Evolutionary conservation across 2,797 vertebrate species (phyloP), one percentile per base, ranked within the genome.

Genomic region (Acanthurus tractus): DNA sequence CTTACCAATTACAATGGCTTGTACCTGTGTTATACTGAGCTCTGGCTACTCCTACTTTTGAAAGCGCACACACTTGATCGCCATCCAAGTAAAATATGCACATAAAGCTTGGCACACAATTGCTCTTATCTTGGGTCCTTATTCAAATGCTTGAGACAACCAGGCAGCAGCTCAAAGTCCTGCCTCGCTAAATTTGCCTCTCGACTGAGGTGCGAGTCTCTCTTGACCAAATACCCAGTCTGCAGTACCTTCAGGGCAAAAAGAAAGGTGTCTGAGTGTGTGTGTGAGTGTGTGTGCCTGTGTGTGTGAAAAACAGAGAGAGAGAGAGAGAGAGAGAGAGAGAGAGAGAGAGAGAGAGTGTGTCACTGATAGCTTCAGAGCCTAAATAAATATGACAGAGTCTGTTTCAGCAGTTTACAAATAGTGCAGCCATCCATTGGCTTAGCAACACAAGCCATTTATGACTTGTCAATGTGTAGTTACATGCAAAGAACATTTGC

Each of bases 311-410:
- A 34, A 2, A 25, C 2, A 25, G 2, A 25, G 25, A 25, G 25
- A 25, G 4, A 25, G 25, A 25, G 25, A 25, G 25, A 25, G 25
- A 25, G 25, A 25, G 25, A 25, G 25, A 25, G 2, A 34, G 29
- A 34, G 29, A 34, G 29, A 34, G 29, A 34, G 29, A 34, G 29
- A 34, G 29, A 29, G 17, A 61, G 56, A 18, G 75, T 62, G 55
- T 69, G 66, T 56, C 61, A 61, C 67, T 54, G 65, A 74, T 72
- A 62, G 64, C 70, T 71, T 52, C 44, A 23, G 61, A 74, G 40
- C n/a, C 54, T 85, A 81, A 88, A 81, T 70, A 58, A 78, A 83
- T 55, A 85, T 15, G 70, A 84, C 70, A 69, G 68, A 46, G 36
- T 34, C 44, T 48, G 57, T 62, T 76, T 82, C 53, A 61, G 66